Percentiles rank a stretch among this genome's conserved stretches.
Evolutionary conservation across 2,113 vertebrate species (phyloP).

Genomic region (Dendrocopos noguchii): DNA sequence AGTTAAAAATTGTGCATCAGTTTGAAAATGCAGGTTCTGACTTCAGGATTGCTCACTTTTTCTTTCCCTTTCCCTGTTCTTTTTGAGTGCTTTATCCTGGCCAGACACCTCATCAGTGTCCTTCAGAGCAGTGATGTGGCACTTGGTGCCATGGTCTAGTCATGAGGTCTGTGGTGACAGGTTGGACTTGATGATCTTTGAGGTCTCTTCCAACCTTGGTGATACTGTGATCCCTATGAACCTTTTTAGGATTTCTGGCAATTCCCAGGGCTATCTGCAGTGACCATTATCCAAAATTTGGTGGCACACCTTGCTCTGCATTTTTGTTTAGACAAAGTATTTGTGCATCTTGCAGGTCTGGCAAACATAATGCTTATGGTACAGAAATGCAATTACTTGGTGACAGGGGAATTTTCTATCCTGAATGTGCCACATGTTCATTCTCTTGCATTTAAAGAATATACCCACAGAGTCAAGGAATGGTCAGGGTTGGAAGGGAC

Average conservation of each 20-base stretch:
- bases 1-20: slow-evolving; percentile 55
- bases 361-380: not conserved
- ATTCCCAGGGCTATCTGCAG: not conserved
- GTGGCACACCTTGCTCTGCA: not conserved
- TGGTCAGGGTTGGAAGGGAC: too few species aligned
- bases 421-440: not conserved
- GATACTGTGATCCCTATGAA: not conserved
- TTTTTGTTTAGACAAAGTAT: slow-evolving; percentile 17
- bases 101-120: not conserved
- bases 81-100: not conserved
- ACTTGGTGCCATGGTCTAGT: too few species aligned
- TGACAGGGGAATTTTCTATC: not conserved
- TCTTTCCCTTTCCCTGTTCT: not conserved
- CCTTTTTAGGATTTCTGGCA: not conserved
- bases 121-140: not conserved
- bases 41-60: not conserved
- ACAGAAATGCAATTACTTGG: slow-evolving; percentile 8
- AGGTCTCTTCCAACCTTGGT: too few species aligned
- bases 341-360: not conserved
- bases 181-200: too few species aligned
- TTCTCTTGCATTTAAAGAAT: slow-evolving; percentile 40
- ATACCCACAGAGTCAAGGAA: not conserved
- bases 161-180: too few species aligned
- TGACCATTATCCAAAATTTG: not conserved
- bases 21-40: slow-evolving; percentile 34